A percentile compares a stretch with the other conserved stretches of the same genome.
These are phyloP conservation scores for Stegastes partitus DNA, from an alignment of 2,113 vertebrate genomes.

Conservation along the genomic window DNA sequence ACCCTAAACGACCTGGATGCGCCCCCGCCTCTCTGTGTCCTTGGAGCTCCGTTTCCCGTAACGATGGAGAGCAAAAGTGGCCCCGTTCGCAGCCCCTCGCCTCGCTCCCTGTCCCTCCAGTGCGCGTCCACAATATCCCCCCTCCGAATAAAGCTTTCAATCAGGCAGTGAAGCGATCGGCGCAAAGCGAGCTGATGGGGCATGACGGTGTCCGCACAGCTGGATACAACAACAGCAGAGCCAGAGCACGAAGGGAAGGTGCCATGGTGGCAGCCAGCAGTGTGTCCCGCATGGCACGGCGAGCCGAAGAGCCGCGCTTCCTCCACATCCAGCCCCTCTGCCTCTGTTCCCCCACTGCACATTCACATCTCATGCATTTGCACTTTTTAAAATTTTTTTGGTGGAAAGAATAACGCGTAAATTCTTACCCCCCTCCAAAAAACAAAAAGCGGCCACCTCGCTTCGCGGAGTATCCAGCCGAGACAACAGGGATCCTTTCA, in stretches of 20 bases:
- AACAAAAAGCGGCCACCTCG: conserved; percentile 12
- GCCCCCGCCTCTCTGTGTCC: conserved; percentile 65
- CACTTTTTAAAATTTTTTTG: background rate
- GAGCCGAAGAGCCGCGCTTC: conserved; percentile 25
- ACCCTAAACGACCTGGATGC: conserved; percentile 44
- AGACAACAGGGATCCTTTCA: conserved; percentile 63
- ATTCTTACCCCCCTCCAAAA: too few relatives aligned
- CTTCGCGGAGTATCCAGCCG: conserved; percentile 58
- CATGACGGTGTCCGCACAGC: conserved; percentile 58
- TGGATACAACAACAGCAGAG: conserved; percentile 54
- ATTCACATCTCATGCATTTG: background rate
- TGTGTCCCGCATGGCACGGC: conserved; percentile 72
- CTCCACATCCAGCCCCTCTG: conserved; percentile 7
- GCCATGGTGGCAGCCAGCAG: conserved; percentile 69
- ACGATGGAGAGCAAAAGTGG: conserved; percentile 59
- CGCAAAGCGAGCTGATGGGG: background rate
- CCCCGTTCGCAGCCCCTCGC: conserved; percentile 45
- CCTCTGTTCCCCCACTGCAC: background rate
- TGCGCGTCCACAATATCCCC: conserved; percentile 30
- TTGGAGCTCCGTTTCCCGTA: conserved; percentile 64
- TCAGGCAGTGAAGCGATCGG: background rate
- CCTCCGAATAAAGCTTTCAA: background rate
- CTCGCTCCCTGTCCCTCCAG: conserved; percentile 27
- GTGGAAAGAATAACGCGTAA: background rate
- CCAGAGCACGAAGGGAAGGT: conserved; percentile 45